Evolutionary conservation across 2,797 vertebrate species (phyloP).

Genomic region (Zenarchopterus dispar): DNA sequence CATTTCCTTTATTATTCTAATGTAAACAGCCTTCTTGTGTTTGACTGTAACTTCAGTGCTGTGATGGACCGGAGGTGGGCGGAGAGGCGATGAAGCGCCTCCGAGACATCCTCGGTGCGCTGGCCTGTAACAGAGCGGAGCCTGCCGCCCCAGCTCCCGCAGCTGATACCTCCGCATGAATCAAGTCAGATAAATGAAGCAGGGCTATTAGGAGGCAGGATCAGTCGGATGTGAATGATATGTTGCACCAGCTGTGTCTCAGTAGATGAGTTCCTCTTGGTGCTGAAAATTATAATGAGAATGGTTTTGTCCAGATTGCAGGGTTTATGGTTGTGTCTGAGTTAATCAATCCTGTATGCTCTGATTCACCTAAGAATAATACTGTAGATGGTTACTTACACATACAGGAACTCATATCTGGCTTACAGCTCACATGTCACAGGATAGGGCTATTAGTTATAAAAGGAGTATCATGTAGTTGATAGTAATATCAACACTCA

Average conservation of each 20-base stretch:
- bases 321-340: constrained; percentile 28
- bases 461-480: not conserved
- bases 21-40: not conserved
- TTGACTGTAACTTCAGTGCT: constrained; percentile 19
- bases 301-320: constrained; percentile 17
- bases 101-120: constrained; percentile 52
- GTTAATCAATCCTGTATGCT: constrained; percentile 32
- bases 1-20: not conserved
- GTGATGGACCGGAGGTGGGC: constrained; percentile 30
- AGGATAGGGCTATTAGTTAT: constrained; percentile 9
- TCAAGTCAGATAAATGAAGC: constrained; percentile 30
- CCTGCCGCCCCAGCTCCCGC: constrained; percentile 49
- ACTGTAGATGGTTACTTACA: no score
- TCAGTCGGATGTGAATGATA: constrained; percentile 70
- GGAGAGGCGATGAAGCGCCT: constrained; percentile 42
- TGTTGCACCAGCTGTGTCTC: constrained; percentile 68
- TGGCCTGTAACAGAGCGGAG: constrained; percentile 63
- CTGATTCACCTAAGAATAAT: not conserved
- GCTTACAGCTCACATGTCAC: constrained; percentile 22
- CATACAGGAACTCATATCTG: not conserved
- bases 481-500: no score
- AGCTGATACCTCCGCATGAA: constrained; percentile 69
- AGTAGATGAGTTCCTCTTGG: constrained; percentile 31
- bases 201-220: constrained; percentile 46
- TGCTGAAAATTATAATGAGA: constrained; percentile 54